Evolutionary conservation across 2,797 vertebrate species (phyloP), one percentile per base, ranked within the genome.

Genomic region (Macrochelys suwanniensis): DNA sequence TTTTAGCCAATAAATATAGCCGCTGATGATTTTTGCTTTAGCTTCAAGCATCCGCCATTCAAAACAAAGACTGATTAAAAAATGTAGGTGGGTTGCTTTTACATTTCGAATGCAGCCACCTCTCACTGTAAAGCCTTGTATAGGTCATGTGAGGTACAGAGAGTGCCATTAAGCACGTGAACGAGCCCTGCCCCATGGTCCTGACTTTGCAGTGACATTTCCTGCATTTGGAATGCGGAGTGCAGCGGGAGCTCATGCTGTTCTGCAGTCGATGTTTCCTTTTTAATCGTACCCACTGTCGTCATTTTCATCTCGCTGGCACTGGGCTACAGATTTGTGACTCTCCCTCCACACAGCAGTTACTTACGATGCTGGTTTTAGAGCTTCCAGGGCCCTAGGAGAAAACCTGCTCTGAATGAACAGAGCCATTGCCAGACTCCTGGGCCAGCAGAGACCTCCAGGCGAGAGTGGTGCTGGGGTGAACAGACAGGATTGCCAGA

Each of bases 21-120:
- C 90, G 95, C 91, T 89, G 90, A 94, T 93, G 87, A 95, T 96
- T 97, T 97, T 95, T 93, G 89, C 98, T 98, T 98, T 1, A 17
- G 92, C 98, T 98, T 98, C 98, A 97, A 97, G 98, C 96, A 97
- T 97, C 97, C 98, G 98, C 97, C 98, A 98, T 97, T 97, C 98
- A 97, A 96, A 98, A 98, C 51, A 94, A 98, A 96, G 87, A 74
- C 91, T 74, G 88, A 94, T 68, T 96, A 78, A 95, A 26, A 96
- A 95, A 89, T 91, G 82, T 51, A 94, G 94, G 82, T 77, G 79
- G 91, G 90, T 89, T 96, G 95, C 96, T 97, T 97, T 96, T 93
- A 94, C 94, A 76, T 96, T 92, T 17, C 89, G 89, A 93, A 71
- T 86, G 89, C 92, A 77, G 31, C 93, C 94, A 51, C 74, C 89